phyloP scores from a whole-genome alignment of 1,140 invertebrate species.

The Macrocentrus cingulum region DNA sequence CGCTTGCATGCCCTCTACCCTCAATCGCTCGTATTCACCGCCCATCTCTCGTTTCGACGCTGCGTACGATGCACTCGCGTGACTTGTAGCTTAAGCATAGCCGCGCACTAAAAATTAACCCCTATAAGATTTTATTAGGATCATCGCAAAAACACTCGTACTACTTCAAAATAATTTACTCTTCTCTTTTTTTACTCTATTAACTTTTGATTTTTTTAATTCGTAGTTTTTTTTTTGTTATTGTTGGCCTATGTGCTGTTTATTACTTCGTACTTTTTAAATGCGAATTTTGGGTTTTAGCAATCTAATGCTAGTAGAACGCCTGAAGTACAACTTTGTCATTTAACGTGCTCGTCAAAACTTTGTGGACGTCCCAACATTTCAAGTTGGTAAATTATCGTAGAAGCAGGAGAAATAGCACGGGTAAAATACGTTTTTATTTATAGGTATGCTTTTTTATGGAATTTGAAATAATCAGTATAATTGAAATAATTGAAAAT shows the following conservation, averaged over 20 bases:
- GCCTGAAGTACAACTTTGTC: neutral
- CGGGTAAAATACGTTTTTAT: too few species aligned
- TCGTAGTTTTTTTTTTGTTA: too few species aligned
- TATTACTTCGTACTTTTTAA: too few species aligned
- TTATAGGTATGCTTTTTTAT: too few species aligned
- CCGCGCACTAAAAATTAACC: neutral
- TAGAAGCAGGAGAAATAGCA: too few species aligned
- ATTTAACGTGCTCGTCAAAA: constrained; percentile 1
- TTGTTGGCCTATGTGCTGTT: too few species aligned
- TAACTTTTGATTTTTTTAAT: neutral
- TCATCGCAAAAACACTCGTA: neutral
- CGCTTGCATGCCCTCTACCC: constrained; percentile 6
- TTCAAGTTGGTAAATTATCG: too few species aligned
- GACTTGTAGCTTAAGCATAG: neutral
- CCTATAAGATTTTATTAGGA: neutral
- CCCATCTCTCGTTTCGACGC: neutral
- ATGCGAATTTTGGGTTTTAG: too few species aligned
- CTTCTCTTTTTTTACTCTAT: too few species aligned
- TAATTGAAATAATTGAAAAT: too few species aligned
- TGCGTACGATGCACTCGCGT: neutral
- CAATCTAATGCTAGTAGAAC: too few species aligned
- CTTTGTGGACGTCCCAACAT: neutral
- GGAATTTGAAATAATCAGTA: too few species aligned
- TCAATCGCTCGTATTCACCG: neutral
- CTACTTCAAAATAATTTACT: neutral